Evolutionary conservation across 1,140 invertebrate species (phyloP), one percentile per base, ranked within the genome.

Genomic region (Geopemphigus sp.): DNA sequence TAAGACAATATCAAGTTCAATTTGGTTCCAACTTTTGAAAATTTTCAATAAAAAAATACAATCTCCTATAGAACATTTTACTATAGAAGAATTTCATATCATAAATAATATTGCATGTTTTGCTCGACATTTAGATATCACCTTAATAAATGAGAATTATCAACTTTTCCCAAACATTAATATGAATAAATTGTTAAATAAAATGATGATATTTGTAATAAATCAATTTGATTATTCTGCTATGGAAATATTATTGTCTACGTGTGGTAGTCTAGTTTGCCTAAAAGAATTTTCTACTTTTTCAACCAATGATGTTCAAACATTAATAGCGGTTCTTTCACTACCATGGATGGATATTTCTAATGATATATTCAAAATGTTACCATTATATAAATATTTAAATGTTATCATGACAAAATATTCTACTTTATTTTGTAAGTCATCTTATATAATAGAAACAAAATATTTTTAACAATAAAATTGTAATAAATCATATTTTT

Each of bases 21-120:
- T 78, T 63, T 78, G 74, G 74, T 26, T 14, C 29, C 57, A 78
- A 61, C 10, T 78, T 50, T 63, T 39, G 39, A 59, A 63, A 63
- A 47, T 50, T 11, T 19, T 63, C 2, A 47, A 59, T 19, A 29
- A 78, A 61, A 47, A 19, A 63, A 26, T 78, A 26, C 14, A 63
- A 45, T 61, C 57, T 24, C 22, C 57, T 11, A 50, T n/a, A 29
- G 39, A 78, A 63, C 26, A 26, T 26, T 14, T 63, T 50, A 78
- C 56, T 61, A 10, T 12, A 47, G 45, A 78, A 24, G 39, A 78
- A 19, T 78, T 61, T 61, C 57, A 78, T 19, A 50, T 26, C 0
- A 63, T 78, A 24, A 63, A 78, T 63, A 47, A 57, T 47, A 63
- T 39, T 63, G 15, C 11, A 47, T 11, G 45, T 6, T 32, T 78